Conservation (phyloP, 2,113 vertebrate genomes). For the Peromyscus maniculatus region DNA sequence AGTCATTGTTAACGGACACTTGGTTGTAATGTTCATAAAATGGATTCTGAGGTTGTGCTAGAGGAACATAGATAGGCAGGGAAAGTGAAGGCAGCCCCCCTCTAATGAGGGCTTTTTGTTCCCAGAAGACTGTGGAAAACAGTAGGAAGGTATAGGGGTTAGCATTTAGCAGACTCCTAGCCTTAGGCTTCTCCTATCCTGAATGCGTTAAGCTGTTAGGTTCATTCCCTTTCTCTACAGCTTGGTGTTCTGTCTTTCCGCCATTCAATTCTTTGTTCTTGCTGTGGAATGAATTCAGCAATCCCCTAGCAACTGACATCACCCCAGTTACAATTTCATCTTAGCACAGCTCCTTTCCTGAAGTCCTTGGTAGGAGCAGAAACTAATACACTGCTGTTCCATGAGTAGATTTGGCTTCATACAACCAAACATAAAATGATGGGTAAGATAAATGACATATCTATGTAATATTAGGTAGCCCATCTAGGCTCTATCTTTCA, state of each 20-base stretch:
- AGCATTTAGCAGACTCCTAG: neutral
- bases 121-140: neutral
- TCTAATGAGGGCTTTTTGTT: neutral
- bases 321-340: neutral
- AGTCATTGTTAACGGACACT: neutral
- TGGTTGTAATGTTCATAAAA: constrained; percentile 13
- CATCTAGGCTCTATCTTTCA: neutral
- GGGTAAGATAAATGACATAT: neutral
- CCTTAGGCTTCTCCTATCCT: neutral
- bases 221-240: neutral
- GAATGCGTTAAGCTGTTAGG: neutral
- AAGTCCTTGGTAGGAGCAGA: neutral
- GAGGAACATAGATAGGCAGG: neutral
- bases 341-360: neutral
- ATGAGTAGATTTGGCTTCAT: neutral
- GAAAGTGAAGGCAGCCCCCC: neutral
- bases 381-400: neutral
- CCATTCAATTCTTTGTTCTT: neutral
- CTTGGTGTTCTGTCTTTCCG: neutral
- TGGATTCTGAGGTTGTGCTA: neutral
- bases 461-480: neutral
- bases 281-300: neutral
- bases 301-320: neutral
- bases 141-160: neutral
- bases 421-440: neutral